Evolutionary conservation across 2,797 vertebrate genomes (phyloP), one percentile per base, ranked within the genome.

Genomic region (Cossypha caffra): DNA sequence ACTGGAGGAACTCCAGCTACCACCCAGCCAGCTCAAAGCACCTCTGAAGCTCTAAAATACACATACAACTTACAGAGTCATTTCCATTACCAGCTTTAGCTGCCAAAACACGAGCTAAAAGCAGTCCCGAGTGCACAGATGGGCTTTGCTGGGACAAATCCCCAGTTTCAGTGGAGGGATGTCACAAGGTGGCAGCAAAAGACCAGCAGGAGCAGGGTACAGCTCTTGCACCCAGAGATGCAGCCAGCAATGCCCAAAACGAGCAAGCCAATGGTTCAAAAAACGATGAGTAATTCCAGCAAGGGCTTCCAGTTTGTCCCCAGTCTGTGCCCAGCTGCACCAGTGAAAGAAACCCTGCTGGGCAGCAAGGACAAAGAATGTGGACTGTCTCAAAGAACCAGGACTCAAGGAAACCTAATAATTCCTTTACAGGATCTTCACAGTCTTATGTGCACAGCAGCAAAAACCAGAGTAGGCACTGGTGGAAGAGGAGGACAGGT

Each of bases 131-230:
- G 52, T 1, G 35, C 63, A 33, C 31, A 47, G 37, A 14, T 0
- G 21, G 37, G 37, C 33, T 90, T 37, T 19, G 35, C 50, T 16
- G 1, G 3, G 52, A 1, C 5, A 3, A 9, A 38, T 3, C 4
- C 31, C 37, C 5, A 1, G n/a, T 38, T 48, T 2, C 45, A 7
- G 19, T 0, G 38, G 12, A 5, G 16, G 0, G 8, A 3, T 57
- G 62, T 63, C 96, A 91, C 55, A 28, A 72, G 96, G 83, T 62
- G 97, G 95, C 96, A 96, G 94, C 77, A 92, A 5, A 5, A 66
- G 57, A 29, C 62, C 62, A 3, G 45, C 19, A 37, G 77, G 19
- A 57, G 57, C 29, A 5, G 3, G 2, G 7, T 0, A 4, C 10
- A 8, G 14, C 9, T 17, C 7, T 9, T 28, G 9, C 33, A 21